Conservation (phyloP, 2,113 vertebrate species). For the Cyanoramphus novaezelandiae region DNA sequence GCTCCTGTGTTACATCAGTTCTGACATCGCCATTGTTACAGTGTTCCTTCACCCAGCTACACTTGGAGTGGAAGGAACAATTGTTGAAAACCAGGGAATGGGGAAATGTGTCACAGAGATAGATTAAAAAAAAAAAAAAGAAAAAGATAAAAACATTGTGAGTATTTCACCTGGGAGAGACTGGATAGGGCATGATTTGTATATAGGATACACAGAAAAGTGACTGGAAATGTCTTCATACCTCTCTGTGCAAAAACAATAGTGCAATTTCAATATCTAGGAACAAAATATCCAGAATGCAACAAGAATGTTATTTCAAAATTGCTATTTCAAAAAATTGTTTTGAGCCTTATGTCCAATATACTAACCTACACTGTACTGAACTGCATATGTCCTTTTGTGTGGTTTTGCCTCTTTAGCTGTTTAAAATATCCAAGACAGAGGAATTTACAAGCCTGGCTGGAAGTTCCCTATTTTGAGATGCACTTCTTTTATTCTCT, state of each 20-base stretch:
- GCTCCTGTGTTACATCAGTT: background rate
- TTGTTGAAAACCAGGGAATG: background rate
- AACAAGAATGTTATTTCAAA: background rate
- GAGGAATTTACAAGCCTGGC: background rate
- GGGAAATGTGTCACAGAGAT: background rate
- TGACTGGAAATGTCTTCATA: background rate
- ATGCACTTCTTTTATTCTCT: slow-evolving; percentile 1
- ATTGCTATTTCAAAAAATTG: background rate
- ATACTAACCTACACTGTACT: background rate
- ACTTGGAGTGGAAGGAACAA: background rate
- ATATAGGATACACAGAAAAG: background rate
- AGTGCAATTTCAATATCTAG: background rate
- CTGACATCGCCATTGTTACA: background rate
- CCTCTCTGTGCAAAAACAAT: background rate
- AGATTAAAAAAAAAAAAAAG: background rate
- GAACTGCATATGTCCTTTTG: background rate
- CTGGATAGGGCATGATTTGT: background rate
- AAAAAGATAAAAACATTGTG: background rate
- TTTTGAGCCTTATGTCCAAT: background rate
- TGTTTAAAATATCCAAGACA: background rate
- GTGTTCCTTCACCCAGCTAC: background rate
- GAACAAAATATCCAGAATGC: background rate
- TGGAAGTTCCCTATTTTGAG: background rate
- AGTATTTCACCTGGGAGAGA: background rate
- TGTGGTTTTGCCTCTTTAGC: background rate